Conservation (phyloP, 2,797 vertebrate species). For the Botia kubotai region DNA sequence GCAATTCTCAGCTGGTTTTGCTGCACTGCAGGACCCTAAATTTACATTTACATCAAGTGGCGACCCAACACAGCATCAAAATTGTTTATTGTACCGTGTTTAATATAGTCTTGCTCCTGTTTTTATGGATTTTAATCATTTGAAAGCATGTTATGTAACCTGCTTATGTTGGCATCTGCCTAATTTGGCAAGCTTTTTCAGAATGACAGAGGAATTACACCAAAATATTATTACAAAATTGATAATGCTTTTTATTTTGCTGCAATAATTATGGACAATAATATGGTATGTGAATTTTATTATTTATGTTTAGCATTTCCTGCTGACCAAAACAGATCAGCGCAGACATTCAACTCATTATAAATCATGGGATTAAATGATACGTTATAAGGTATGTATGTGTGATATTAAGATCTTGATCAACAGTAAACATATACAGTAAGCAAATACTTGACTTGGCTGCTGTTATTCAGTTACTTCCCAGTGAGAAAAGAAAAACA, state of each 20-base stretch:
- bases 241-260: neutral
- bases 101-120: neutral
- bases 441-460: neutral
- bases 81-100: neutral
- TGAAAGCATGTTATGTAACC: neutral
- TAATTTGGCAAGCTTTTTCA: neutral
- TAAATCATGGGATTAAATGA: neutral
- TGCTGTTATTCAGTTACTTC: constrained; percentile 13
- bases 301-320: neutral
- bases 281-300: neutral
- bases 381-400: neutral
- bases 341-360: too few species aligned
- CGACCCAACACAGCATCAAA: constrained; percentile 1
- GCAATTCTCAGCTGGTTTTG: neutral
- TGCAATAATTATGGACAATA: neutral
- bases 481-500: neutral
- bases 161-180: neutral
- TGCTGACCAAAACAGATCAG: neutral
- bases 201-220: neutral
- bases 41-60: neutral
- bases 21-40: neutral
- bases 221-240: neutral
- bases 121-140: neutral
- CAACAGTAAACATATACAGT: neutral
- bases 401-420: neutral